Evolutionary conservation across 2,888 invertebrate species (phyloP).

Genomic region (Psylliodes chrysocephalus): DNA sequence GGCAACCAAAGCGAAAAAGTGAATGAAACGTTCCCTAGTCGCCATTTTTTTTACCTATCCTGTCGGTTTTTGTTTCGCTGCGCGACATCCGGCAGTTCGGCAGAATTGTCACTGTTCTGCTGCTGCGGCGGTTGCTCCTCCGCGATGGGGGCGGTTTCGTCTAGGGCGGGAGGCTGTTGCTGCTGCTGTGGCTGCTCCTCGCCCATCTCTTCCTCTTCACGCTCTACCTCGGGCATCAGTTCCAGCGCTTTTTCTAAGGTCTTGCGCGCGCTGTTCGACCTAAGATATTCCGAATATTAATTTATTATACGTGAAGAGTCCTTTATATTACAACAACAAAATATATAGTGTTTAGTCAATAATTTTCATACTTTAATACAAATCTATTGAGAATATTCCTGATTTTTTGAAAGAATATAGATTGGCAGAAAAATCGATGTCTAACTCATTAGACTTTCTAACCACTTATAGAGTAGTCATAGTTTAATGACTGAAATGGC

Average conservation of each 20-base stretch:
- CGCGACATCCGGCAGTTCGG: slow-evolving; percentile 57
- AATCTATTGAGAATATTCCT: too few species aligned
- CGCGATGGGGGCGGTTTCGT: not conserved
- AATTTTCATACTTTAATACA: too few species aligned
- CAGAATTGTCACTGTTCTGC: slow-evolving; percentile 43
- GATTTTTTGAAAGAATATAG: too few species aligned
- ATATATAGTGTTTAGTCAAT: too few species aligned
- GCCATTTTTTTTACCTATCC: slow-evolving; percentile 42
- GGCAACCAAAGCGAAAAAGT: slow-evolving; percentile 39
- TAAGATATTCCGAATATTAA: too few species aligned
- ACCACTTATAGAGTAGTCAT: too few species aligned
- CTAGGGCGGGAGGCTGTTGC: slow-evolving; percentile 43
- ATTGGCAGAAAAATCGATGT: too few species aligned
- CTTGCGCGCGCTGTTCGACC: slow-evolving; percentile 92
- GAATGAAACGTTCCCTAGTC: slow-evolving; percentile 16
- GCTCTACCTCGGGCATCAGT: slow-evolving; percentile 75
- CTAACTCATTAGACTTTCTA: too few species aligned
- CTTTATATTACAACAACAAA: too few species aligned
- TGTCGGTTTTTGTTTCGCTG: slow-evolving; percentile 55
- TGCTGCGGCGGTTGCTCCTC: slow-evolving; percentile 32
- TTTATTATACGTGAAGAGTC: too few species aligned
- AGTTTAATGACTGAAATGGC: too few species aligned
- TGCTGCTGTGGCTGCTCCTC: slow-evolving; percentile 61
- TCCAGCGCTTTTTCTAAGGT: slow-evolving; percentile 84
- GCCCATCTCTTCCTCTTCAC: slow-evolving; percentile 59